Evolutionary conservation across 2,113 vertebrate species (phyloP), one percentile per base, ranked within the genome.

Genomic region (Natator depressus): DNA sequence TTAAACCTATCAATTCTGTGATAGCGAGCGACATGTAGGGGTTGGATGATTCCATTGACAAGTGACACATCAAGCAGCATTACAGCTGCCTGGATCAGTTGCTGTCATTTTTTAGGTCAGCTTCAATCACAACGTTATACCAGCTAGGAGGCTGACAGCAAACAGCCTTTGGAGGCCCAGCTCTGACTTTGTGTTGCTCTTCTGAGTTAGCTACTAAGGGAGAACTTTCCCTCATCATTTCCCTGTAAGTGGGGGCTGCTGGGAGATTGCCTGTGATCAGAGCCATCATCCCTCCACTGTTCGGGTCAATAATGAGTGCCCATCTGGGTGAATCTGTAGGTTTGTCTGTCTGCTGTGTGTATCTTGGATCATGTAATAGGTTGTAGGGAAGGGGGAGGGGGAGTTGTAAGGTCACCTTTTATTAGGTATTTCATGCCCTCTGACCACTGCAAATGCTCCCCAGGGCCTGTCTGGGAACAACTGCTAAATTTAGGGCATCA

Each of bases 401-500:
- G 84, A 86, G 80, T 12, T 87, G 85, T 76, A 59, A 88, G 38
- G 82, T 59, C 84, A 69, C 53, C 22, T 50, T 91, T 83, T 82
- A 53, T 10, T 1, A 82, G 47, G 24, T 10, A 46, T 57, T 89
- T 72, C 5, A 17, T 8, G 69, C 35, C 57, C 90, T 94, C 85
- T 65, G 2, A 2, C 49, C 78, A 31, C 50, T 57, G 17, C 2
- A 19, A 46, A 49, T 4, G 35, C 25, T 79, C 86, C 90, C 94
- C 91, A 80, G 82, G 1, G 3, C 5, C 59, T 42, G 72, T 91
- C 7, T 50, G 94, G 65, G 93, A 95, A 76, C 80, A 88, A 5
- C 8, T 11, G 42, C 96, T 97, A 92, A 94, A 91, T 95, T 90
- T 95, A 95, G 82, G 16, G 42, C 7, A 35, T 54, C 0, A 19